Evolutionary conservation across 2,113 vertebrate species (phyloP).

Genomic region (Boleophthalmus pectinirostris): DNA sequence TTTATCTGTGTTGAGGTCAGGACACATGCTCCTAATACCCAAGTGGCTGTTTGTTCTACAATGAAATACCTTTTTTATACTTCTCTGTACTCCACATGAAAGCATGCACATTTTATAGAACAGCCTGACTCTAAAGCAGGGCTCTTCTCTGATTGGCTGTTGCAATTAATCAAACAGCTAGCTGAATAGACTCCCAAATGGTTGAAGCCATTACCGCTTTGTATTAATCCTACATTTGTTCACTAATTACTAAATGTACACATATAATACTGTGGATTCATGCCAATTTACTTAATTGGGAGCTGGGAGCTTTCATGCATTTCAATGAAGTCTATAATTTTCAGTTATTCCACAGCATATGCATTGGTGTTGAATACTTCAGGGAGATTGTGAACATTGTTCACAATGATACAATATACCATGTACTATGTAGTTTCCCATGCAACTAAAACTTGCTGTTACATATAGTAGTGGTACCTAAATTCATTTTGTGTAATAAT

Average conservation of each 20-base stretch:
- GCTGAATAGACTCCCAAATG: conserved; percentile 37
- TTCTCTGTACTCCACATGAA: conserved; percentile 30
- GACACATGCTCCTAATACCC: conserved; percentile 13
- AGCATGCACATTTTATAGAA: conserved; percentile 12
- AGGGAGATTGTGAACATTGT: neutral
- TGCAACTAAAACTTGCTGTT: neutral
- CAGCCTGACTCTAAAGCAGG: conserved; percentile 12
- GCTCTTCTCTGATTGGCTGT: conserved; percentile 30
- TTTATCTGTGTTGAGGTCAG: conserved; percentile 30
- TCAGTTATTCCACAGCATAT: neutral
- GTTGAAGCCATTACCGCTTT: conserved; percentile 28
- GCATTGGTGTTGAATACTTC: neutral
- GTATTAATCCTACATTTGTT: conserved; percentile 21
- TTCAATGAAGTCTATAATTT: conserved; percentile 4
- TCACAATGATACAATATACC: neutral
- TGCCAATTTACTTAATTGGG: neutral
- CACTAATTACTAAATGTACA: conserved; percentile 15
- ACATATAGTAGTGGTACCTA: neutral
- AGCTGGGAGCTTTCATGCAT: neutral
- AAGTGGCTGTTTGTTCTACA: conserved; percentile 39
- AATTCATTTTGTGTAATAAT: neutral
- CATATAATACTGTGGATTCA: conserved; percentile 10
- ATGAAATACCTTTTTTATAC: conserved; percentile 30
- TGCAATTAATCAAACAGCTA: conserved; percentile 43
- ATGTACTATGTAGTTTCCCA: neutral